These are phyloP conservation scores for Incurvaria masculella DNA, from an alignment of 2,888 invertebrate species.

Conservation along the genomic window DNA sequence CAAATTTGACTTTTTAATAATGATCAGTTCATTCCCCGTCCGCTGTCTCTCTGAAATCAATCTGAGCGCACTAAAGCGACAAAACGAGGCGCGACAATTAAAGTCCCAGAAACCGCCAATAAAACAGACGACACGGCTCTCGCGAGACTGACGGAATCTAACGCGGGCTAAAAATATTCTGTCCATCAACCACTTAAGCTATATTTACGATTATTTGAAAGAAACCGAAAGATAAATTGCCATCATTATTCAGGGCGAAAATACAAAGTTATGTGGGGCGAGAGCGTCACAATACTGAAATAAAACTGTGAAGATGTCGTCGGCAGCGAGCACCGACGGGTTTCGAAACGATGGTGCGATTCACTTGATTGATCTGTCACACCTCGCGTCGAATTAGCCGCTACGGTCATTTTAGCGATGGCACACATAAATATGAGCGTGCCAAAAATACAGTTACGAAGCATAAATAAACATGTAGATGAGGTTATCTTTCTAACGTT, in stretches of 20 bases:
- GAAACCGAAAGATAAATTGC: constrained; percentile 3
- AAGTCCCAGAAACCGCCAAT: background rate
- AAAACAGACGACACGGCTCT: background rate
- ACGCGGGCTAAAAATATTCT: constrained; percentile 2
- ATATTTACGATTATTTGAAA: constrained; percentile 7
- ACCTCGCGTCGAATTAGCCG: background rate
- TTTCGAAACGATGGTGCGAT: background rate
- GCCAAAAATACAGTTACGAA: no score
- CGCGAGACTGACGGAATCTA: constrained; percentile 1
- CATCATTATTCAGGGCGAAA: constrained; percentile 1
- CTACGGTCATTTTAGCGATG: no score
- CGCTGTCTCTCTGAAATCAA: no score
- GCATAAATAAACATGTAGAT: no score
- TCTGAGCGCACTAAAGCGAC: no score
- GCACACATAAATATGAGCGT: no score
- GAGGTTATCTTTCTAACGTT: no score
- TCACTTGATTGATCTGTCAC: background rate
- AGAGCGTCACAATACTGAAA: background rate
- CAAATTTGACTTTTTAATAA: no score
- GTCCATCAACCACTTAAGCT: constrained; percentile 7
- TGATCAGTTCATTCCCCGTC: no score
- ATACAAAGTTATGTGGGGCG: background rate
- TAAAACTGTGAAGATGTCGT: background rate
- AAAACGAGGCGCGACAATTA: background rate
- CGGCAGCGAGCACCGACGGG: background rate